These are phyloP conservation scores for Amphiprion percula DNA, from an alignment of 2,113 vertebrate genomes.

Conservation along the genomic window DNA sequence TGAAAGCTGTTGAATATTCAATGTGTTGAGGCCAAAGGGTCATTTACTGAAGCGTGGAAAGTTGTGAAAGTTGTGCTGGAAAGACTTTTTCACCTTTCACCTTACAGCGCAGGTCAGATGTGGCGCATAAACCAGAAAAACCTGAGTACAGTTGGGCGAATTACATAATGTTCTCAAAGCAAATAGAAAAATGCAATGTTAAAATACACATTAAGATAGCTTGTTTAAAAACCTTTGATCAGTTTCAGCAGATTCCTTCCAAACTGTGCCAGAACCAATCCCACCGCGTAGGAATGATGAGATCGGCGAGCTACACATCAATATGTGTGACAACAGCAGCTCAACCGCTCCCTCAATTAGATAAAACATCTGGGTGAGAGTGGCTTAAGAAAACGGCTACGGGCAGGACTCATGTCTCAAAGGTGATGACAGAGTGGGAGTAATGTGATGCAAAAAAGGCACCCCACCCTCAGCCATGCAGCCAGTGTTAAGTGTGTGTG, in stretches of 20 bases:
- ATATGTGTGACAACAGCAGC: slow-evolving; percentile 17
- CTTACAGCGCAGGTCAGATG: neutral
- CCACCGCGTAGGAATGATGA: slow-evolving; percentile 29
- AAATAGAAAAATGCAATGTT: neutral
- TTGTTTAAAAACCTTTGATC: slow-evolving; percentile 21
- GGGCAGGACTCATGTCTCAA: slow-evolving; percentile 38
- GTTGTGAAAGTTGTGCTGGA: neutral
- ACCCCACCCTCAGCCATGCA: slow-evolving; percentile 41
- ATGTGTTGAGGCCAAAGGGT: slow-evolving; percentile 32
- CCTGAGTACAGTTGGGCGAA: neutral
- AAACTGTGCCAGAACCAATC: slow-evolving; percentile 10
- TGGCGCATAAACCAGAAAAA: neutral
- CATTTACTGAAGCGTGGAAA: slow-evolving; percentile 15
- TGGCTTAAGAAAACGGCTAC: slow-evolving; percentile 53
- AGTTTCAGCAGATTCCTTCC: slow-evolving; percentile 17
- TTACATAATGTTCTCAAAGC: neutral
- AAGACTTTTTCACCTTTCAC: slow-evolving; percentile 1
- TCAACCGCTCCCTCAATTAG: slow-evolving; percentile 27
- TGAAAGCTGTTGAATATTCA: slow-evolving; percentile 40
- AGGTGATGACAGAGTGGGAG: slow-evolving; percentile 66
- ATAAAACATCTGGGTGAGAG: slow-evolving; percentile 70
- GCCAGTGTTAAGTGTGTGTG: slow-evolving; percentile 11
- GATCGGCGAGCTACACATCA: neutral
- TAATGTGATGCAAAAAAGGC: slow-evolving; percentile 46
- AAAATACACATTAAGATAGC: too few relatives aligned